A percentile compares a stretch with the other conserved stretches of the same genome.
phyloP scores from a whole-genome alignment of 2,797 vertebrate species.

The Salmo trutta region DNA sequence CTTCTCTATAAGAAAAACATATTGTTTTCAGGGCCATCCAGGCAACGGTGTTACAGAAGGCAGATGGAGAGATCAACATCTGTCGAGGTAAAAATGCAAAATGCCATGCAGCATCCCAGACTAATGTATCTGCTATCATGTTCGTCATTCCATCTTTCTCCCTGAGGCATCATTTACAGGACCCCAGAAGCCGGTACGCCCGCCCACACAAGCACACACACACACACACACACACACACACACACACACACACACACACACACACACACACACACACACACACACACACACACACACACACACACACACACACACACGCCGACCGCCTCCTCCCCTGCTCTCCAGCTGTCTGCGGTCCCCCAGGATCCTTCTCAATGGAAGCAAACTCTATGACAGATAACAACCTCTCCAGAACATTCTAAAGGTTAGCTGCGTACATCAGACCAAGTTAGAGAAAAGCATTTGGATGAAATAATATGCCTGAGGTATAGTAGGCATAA shows the following conservation, averaged over 20 bases:
- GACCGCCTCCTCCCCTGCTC: background rate
- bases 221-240: no score
- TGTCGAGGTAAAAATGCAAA: background rate
- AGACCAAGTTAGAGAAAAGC: no score
- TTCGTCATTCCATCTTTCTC: background rate
- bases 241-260: no score
- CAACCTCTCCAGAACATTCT: no score
- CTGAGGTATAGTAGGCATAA: no score
- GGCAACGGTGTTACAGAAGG: background rate
- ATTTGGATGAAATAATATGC: no score
- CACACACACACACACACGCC: background rate
- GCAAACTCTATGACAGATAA: no score
- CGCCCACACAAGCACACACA: slow-evolving; percentile 1
- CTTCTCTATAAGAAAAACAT: no score
- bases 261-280: no score
- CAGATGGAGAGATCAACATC: background rate
- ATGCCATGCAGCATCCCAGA: background rate
- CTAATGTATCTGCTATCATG: background rate
- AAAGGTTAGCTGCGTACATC: no score
- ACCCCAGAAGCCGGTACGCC: background rate
- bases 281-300: background rate
- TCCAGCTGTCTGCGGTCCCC: slow-evolving; percentile 36
- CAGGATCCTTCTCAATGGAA: slow-evolving; percentile 16
- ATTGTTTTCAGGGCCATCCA: no score
- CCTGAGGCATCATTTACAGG: slow-evolving; percentile 22